Conservation (phyloP, 2,888 invertebrate genomes). For the Ferrisia virgata region DNA sequence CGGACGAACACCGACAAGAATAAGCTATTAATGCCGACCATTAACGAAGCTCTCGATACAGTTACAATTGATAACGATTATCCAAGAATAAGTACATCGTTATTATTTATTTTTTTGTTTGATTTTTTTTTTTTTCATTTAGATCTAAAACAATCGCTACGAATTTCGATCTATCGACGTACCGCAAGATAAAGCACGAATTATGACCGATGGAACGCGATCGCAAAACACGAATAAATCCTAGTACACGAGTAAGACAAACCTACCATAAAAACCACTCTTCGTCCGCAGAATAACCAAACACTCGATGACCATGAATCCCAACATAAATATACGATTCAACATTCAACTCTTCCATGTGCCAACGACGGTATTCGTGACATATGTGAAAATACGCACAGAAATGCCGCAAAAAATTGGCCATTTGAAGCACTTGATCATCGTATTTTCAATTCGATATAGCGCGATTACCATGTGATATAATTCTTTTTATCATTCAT, state of each 20-base stretch:
- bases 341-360: neutral
- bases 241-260: neutral
- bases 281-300: slow-evolving; percentile 31
- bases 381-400: slow-evolving; percentile 20
- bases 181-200: slow-evolving; percentile 11
- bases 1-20: slow-evolving; percentile 13
- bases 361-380: neutral
- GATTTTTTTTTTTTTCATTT: neutral
- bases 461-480: too few relatives aligned
- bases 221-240: slow-evolving; percentile 21
- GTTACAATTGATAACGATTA: neutral
- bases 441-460: too few relatives aligned
- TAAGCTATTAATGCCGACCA: neutral
- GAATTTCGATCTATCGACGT: neutral
- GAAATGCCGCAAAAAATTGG: neutral
- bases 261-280: slow-evolving; percentile 14
- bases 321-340: slow-evolving; percentile 8
- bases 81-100: neutral
- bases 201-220: slow-evolving; percentile 18
- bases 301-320: slow-evolving; percentile 29
- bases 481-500: too few relatives aligned
- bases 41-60: neutral
- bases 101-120: neutral
- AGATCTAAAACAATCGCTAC: neutral
- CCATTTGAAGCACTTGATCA: neutral